Conservation (phyloP, 2,888 invertebrate species). For the Tachystola acroxantha region DNA sequence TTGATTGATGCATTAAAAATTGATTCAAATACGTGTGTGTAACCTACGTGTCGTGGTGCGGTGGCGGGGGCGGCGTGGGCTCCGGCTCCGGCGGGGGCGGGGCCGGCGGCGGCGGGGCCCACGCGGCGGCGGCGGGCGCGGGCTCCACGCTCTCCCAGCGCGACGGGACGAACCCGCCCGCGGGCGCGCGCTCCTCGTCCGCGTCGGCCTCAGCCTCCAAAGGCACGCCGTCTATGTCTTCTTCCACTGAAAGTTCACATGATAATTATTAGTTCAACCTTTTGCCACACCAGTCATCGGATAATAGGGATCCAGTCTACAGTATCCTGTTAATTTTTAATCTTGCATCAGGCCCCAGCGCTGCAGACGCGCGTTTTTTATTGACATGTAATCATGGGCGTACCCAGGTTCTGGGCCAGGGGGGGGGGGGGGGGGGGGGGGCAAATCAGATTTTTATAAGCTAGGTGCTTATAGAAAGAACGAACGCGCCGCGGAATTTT, state of each 20-base stretch:
- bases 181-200: slow-evolving; percentile 31
- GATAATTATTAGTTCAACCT: background rate
- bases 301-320: too few relatives aligned
- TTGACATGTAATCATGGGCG: too few relatives aligned
- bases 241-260: slow-evolving; percentile 73
- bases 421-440: too few relatives aligned
- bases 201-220: slow-evolving; percentile 62
- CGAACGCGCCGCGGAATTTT: too few relatives aligned
- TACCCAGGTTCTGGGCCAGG: too few relatives aligned
- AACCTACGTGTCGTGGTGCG: slow-evolving; percentile 17
- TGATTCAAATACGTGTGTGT: too few relatives aligned
- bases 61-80: slow-evolving; percentile 19
- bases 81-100: slow-evolving; percentile 64
- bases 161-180: slow-evolving; percentile 88
- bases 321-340: too few relatives aligned
- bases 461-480: too few relatives aligned
- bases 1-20: too few relatives aligned
- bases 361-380: too few relatives aligned
- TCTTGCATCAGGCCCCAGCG: too few relatives aligned
- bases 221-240: slow-evolving; percentile 87
- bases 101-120: slow-evolving; percentile 74
- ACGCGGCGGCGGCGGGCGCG: slow-evolving; percentile 75
- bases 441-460: too few relatives aligned
- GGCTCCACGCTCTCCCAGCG: slow-evolving; percentile 99
- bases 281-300: background rate